A percentile compares a stretch with the other conserved stretches of the same genome.
Conservation (phyloP, 1,140 invertebrate genomes). For the Eubasilissa regina region DNA sequence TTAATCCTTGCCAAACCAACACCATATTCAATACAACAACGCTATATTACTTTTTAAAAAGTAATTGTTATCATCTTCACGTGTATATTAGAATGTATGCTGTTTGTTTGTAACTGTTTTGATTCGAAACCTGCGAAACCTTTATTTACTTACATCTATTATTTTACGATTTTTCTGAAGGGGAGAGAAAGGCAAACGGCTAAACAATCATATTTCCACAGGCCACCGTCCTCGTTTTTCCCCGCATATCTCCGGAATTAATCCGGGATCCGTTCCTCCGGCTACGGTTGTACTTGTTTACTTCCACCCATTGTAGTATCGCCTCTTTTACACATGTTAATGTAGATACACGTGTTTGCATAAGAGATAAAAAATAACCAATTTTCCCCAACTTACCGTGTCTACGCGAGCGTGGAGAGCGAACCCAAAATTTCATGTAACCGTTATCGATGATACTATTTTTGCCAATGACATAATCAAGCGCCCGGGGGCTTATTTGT, state of each 20-base stretch:
- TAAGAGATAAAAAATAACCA: constrained; percentile 49
- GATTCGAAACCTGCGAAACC: too few relatives aligned
- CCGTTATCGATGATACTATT: constrained; percentile 10
- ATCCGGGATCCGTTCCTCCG: constrained; percentile 32
- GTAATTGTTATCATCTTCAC: too few relatives aligned
- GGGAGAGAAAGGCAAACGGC: neutral
- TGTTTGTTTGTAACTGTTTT: too few relatives aligned
- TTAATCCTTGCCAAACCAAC: too few relatives aligned
- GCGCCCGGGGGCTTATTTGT: neutral
- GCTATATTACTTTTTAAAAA: too few relatives aligned
- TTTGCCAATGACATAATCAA: constrained; percentile 35
- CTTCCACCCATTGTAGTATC: constrained; percentile 37
- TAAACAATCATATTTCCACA: neutral
- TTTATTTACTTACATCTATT: too few relatives aligned
- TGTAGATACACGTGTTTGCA: constrained; percentile 48
- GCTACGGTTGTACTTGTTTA: constrained; percentile 43
- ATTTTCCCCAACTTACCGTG: constrained; percentile 31
- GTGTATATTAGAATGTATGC: too few relatives aligned
- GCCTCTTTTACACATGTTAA: constrained; percentile 52
- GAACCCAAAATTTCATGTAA: constrained; percentile 26
- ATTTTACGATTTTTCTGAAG: neutral
- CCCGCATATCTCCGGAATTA: constrained; percentile 49
- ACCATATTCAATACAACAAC: too few relatives aligned
- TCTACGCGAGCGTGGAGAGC: constrained; percentile 29
- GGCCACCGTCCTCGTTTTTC: constrained; percentile 27